Evolutionary conservation across 2,113 vertebrate genomes (phyloP), one percentile per base, ranked within the genome.

Genomic region (Istiophorus platypterus): DNA sequence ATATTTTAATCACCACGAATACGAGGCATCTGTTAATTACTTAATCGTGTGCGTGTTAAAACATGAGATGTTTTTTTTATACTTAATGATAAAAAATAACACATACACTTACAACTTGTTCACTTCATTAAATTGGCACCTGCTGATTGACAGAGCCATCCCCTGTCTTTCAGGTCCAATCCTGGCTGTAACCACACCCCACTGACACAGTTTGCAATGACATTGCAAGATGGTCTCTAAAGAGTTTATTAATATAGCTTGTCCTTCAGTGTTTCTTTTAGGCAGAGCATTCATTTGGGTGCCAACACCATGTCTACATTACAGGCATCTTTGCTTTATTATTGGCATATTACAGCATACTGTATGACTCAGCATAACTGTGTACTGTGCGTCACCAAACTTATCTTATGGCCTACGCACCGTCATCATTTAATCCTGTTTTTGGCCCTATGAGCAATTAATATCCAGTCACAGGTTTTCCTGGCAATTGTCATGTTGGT

Each of bases 391-490:
- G 47, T 80, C 81, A 81, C 34, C 52, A 17, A 0, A 70, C 67
- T 84, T 68, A 81, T 83, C 39, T 70, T 20, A 76, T 29, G 17
- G 29, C 18, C 31, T n/a, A 42, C 2, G 5, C 31, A 7, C 18
- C n/a, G 22, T 13, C 34, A n/a, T 77, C n/a, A 69, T 1, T 78
- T 72, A 26, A 39, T 37, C 24, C 56, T 49, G 3, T 47, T 84
- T 72, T 58, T 72, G 29, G 39, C 31, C 17, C 1, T 34, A 61
- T 65, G 51, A 57, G 47, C 62, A 69, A 68, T 76, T 77, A 68
- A 81, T 75, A 68, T 64, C 39, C 51, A 64, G n/a, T 82, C 84
- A 82, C 27, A 1, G 61, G 66, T 42, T 75, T 82, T 82, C 39
- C 54, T 49, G 29, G 49, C 70, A 75, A 37, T 20, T 54, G 71